Base-by-base conservation (phyloP, 2,888 invertebrate species). In the Synergus umbraculus region DNA sequence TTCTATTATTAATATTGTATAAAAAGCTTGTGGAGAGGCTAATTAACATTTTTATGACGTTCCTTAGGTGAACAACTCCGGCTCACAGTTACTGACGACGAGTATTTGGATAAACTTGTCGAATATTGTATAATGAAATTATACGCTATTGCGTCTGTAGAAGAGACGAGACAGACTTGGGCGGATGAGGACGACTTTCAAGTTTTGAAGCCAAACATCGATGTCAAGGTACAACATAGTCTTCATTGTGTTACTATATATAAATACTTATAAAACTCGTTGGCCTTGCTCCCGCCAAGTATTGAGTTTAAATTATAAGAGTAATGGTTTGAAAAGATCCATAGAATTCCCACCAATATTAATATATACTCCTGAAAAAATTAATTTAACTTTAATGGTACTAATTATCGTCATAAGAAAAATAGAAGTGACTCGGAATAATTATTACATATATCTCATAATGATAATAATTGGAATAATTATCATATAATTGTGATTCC, bases 111-210 rank as follows among this genome's bases (percentile, higher is more conserved):
- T n/a, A 96, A 96, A 90, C 91, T 97, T 85, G 96, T 96, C 10
- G 97, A 97, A 90, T 96, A 96, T 89, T 95, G 95, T 88, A 95
- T 95, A 90, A 94, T 97, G 94, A 97, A 96, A 93, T 94, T 97
- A 83, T 95, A 95, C 41, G 96, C 95, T 4, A 95, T 96, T 91
- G 96, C 96, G 22, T 95, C 95, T n/a, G 97, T 97, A 0, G 93
- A 94, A 78, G 97, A 97, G 91, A 97, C 97, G 18, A 95, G 95
- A 78, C 97, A 97, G 91, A 95, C 96, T 2, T 97, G 96, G 96
- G 95, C 96, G 0, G 96, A 95, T 84, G 96, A 97, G 87, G 97
- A 97, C 86, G 96, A 97, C 92, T 96, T 97, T 92, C 95, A 96
- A 91, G 94, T 97, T 8, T 92, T 95, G 46, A 96, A 96, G 88